Conservation (phyloP, 2,888 invertebrate genomes). For the Unio pictorum region DNA sequence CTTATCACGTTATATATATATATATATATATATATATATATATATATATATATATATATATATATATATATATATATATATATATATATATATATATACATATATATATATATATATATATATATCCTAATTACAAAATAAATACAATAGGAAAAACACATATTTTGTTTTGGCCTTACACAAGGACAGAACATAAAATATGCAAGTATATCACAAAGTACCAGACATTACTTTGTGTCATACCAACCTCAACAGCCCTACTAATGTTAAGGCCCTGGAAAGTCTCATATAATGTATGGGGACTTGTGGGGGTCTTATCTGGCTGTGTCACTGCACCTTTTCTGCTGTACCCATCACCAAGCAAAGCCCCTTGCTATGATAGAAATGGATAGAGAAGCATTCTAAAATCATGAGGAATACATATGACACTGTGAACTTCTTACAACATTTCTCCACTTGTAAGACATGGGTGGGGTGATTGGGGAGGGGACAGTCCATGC, state of each 20-base stretch:
- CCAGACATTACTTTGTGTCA: not conserved
- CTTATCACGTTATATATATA: too few relatives aligned
- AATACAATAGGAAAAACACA: too few relatives aligned
- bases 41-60: too few relatives aligned
- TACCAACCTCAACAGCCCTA: slow-evolving; percentile 69
- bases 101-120: too few relatives aligned
- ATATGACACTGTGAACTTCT: not conserved
- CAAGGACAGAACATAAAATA: not conserved
- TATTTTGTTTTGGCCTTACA: not conserved
- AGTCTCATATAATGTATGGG: slow-evolving; percentile 74
- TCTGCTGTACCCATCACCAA: slow-evolving; percentile 38
- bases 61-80: too few relatives aligned
- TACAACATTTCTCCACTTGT: too few relatives aligned
- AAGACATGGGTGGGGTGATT: too few relatives aligned
- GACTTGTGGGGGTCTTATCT: slow-evolving; percentile 4
- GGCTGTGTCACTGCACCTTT: slow-evolving; percentile 8
- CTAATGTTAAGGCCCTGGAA: slow-evolving; percentile 77
- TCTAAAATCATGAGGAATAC: slow-evolving; percentile 1
- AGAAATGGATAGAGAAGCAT: slow-evolving; percentile 10
- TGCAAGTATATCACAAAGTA: not conserved
- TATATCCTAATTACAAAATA: too few relatives aligned
- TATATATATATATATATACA: too few relatives aligned
- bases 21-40: too few relatives aligned
- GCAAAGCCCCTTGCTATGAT: slow-evolving; percentile 28
- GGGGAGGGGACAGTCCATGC: too few relatives aligned